Conservation (phyloP, 2,797 vertebrate genomes). For the Molossus molossus region DNA sequence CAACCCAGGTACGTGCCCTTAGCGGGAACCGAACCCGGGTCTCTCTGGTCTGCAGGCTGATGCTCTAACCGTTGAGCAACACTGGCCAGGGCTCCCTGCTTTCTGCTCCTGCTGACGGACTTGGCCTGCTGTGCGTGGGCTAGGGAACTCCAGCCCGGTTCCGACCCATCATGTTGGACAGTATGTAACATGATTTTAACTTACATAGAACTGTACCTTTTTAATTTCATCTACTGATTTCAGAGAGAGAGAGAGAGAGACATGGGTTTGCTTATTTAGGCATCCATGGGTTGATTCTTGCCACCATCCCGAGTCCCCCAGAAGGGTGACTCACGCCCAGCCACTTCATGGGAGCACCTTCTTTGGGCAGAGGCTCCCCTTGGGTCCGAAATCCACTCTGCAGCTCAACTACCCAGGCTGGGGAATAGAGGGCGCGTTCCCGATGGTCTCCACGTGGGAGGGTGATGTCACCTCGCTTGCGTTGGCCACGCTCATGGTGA, state of each 20-base stretch:
- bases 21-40: too few species aligned
- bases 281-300: too few species aligned
- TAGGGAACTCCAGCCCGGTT: neutral
- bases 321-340: neutral
- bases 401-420: neutral
- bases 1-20: too few species aligned
- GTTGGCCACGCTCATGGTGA: neutral
- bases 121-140: neutral
- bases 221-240: too few species aligned
- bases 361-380: neutral
- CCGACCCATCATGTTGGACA: neutral
- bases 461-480: neutral
- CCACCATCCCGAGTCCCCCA: neutral
- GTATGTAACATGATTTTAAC: conserved; percentile 52
- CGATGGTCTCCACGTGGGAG: neutral
- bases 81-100: neutral
- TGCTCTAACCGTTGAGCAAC: too few species aligned
- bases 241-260: too few species aligned
- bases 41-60: too few species aligned
- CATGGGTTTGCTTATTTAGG: too few species aligned
- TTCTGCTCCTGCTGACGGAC: neutral
- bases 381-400: neutral
- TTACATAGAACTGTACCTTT: neutral
- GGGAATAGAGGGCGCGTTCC: neutral
- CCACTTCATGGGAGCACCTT: neutral